These are phyloP conservation scores for Osmerus mordax DNA, from an alignment of 2,113 vertebrate species.

Conservation along the genomic window DNA sequence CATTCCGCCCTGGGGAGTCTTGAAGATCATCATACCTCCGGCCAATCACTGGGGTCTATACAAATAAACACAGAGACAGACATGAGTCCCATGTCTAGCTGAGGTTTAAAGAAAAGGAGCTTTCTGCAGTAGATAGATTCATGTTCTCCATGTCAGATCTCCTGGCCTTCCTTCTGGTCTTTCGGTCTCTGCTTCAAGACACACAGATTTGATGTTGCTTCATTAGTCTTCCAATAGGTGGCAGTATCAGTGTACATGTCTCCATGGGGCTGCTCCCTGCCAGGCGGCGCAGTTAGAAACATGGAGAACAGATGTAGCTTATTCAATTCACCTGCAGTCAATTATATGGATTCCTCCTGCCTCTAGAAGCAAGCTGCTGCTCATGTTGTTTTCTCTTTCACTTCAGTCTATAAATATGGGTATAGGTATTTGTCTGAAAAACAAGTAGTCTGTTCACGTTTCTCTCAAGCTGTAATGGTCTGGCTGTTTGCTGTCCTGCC, in stretches of 20 bases:
- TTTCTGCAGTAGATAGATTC: too few species aligned
- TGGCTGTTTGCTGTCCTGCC: slow-evolving; percentile 22
- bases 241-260: neutral
- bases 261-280: neutral
- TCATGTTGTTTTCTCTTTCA: neutral
- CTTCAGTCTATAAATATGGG: slow-evolving; percentile 29
- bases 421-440: slow-evolving; percentile 14
- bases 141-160: too few species aligned
- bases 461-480: slow-evolving; percentile 39
- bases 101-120: too few species aligned
- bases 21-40: slow-evolving; percentile 89
- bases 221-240: too few species aligned
- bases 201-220: too few species aligned
- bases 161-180: too few species aligned
- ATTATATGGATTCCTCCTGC: slow-evolving; percentile 11
- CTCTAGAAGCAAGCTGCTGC: neutral
- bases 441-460: slow-evolving; percentile 12
- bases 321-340: slow-evolving; percentile 26
- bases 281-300: neutral
- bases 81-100: neutral
- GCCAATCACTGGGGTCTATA: slow-evolving; percentile 91
- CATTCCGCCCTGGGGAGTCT: slow-evolving; percentile 79
- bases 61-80: slow-evolving; percentile 31
- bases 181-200: too few species aligned
- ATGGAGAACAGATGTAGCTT: neutral